Evolutionary conservation across 2,888 invertebrate species (phyloP).

Genomic region (Leptinotarsa tumamoca): DNA sequence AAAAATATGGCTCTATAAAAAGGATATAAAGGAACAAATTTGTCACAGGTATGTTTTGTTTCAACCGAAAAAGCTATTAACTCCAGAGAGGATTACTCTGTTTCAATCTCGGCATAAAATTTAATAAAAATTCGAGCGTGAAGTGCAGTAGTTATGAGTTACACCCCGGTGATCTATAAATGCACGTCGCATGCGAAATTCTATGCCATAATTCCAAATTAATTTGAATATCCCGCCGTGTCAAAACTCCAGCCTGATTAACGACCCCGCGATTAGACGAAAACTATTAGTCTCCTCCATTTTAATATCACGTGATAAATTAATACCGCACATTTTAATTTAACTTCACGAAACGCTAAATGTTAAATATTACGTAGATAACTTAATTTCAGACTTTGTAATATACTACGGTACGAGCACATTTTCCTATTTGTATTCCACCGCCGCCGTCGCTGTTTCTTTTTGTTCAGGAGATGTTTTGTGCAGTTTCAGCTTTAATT

Average conservation of each 20-base stretch:
- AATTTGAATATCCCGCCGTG: constrained; percentile 20
- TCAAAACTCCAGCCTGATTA: constrained; percentile 26
- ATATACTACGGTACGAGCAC: constrained; percentile 28
- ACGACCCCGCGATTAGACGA: constrained; percentile 32
- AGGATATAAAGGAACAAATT: no score
- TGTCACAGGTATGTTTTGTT: no score
- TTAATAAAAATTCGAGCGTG: neutral
- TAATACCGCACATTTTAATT: constrained; percentile 51
- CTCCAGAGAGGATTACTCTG: no score
- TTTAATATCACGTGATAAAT: constrained; percentile 55
- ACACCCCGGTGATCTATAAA: constrained; percentile 3
- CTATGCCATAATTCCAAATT: constrained; percentile 13
- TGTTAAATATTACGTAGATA: constrained; percentile 48
- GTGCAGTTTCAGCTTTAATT: constrained; percentile 32
- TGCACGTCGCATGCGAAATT: constrained; percentile 1
- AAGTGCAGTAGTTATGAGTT: constrained; percentile 7
- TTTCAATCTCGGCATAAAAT: neutral
- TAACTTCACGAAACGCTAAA: constrained; percentile 36
- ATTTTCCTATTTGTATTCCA: constrained; percentile 26
- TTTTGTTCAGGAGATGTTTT: constrained; percentile 21
- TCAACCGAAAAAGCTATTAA: no score
- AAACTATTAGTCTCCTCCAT: constrained; percentile 46
- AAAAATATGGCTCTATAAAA: no score
- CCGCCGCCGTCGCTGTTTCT: constrained; percentile 4
- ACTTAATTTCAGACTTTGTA: constrained; percentile 41